Conservation (phyloP, 2,113 vertebrate genomes). For the Gasterosteus aculeatus region DNA sequence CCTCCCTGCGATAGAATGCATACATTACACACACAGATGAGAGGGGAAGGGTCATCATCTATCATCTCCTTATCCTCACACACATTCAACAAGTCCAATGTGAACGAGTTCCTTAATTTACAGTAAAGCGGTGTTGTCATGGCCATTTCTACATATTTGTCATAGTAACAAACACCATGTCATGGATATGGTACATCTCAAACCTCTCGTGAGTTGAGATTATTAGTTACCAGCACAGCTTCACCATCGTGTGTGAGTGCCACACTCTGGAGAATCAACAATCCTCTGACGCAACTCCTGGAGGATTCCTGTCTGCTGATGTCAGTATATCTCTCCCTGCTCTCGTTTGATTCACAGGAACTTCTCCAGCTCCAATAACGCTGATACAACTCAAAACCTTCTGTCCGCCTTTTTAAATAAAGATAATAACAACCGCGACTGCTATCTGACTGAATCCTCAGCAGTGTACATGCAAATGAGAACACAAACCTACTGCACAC, state of each 20-base stretch:
- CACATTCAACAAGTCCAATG: slow-evolving; percentile 28
- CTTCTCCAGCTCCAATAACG: slow-evolving; percentile 3
- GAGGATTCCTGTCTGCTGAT: slow-evolving; percentile 33
- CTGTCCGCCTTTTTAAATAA: slow-evolving; percentile 7
- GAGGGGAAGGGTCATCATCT: slow-evolving; percentile 14
- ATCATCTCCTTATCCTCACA: slow-evolving; percentile 57
- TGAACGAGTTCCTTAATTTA: slow-evolving; percentile 32
- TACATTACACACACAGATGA: slow-evolving; percentile 4
- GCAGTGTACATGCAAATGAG: slow-evolving; percentile 20
- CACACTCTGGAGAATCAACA: slow-evolving; percentile 23
- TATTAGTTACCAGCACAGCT: slow-evolving; percentile 43
- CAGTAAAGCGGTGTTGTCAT: slow-evolving; percentile 6
- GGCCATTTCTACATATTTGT: no score
- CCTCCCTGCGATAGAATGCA: slow-evolving; percentile 22
- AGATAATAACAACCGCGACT: slow-evolving; percentile 23
- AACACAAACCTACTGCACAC: slow-evolving; percentile 15
- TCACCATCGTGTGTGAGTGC: slow-evolving; percentile 32
- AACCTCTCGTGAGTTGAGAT: slow-evolving; percentile 36
- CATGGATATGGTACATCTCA: slow-evolving; percentile 42
- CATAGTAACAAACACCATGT: slow-evolving; percentile 32
- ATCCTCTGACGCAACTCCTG: slow-evolving; percentile 25
- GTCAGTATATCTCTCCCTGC: slow-evolving; percentile 34
- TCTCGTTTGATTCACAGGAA: background rate
- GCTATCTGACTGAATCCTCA: slow-evolving; percentile 21
- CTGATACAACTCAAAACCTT: slow-evolving; percentile 15